Conservation (phyloP, 2,113 vertebrate genomes). For the Ageneiosus marmoratus region DNA sequence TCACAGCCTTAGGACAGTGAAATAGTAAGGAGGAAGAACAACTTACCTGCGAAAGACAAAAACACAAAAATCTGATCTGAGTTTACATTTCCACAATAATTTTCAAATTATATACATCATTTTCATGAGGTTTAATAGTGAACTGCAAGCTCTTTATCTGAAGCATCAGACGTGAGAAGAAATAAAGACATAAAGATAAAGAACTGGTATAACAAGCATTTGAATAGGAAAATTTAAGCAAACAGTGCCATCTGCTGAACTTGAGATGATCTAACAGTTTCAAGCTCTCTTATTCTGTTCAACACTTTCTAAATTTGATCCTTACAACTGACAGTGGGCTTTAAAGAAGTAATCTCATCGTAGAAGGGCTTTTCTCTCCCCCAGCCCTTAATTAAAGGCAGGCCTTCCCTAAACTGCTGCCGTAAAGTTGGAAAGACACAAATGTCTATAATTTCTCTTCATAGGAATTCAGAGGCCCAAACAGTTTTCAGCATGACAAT, state of each 20-base stretch:
- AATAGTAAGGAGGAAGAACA: constrained; percentile 26
- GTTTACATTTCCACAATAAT: background rate
- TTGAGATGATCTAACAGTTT: background rate
- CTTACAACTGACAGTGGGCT: background rate
- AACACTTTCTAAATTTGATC: background rate
- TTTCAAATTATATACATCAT: background rate
- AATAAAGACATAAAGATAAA: background rate
- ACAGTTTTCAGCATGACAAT: background rate
- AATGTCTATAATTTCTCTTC: background rate
- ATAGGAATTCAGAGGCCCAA: background rate
- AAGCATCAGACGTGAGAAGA: too few relatives aligned
- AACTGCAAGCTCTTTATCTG: background rate
- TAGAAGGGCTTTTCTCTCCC: background rate
- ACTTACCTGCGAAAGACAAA: constrained; percentile 52
- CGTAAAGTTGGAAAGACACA: background rate
- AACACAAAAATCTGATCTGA: constrained; percentile 40
- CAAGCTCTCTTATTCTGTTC: background rate
- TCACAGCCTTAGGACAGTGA: constrained; percentile 28
- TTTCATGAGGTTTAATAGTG: background rate
- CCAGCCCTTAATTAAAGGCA: too few relatives aligned
- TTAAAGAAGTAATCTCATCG: background rate
- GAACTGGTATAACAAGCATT: too few relatives aligned
- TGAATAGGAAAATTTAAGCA: background rate
- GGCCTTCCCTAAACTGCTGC: background rate
- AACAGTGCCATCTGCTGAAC: constrained; percentile 69